phyloP scores from a whole-genome alignment of 2,113 vertebrate species.

The Miniopterus natalensis region DNA sequence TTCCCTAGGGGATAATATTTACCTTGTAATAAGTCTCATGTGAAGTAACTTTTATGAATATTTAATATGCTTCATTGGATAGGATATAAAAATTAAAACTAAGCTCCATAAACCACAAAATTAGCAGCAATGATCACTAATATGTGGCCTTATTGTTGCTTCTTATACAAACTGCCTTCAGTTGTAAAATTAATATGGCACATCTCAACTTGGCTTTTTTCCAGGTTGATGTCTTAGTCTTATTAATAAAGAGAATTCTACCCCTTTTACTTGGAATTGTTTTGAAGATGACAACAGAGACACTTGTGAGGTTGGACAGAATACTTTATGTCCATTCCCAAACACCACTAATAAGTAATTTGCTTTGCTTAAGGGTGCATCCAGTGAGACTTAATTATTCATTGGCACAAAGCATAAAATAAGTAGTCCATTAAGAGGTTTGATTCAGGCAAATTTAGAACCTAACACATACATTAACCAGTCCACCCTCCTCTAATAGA shows the following conservation, averaged over 20 bases:
- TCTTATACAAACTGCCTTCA: slow-evolving; percentile 75
- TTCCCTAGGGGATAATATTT: slow-evolving; percentile 30
- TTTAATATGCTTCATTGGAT: slow-evolving; percentile 48
- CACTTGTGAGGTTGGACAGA: not conserved
- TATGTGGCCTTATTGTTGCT: slow-evolving; percentile 53
- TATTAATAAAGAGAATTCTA: slow-evolving; percentile 65
- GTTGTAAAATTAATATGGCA: slow-evolving; percentile 78
- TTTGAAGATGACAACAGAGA: slow-evolving; percentile 57
- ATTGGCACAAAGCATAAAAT: slow-evolving; percentile 57
- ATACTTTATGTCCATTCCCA: slow-evolving; percentile 59
- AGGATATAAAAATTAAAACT: slow-evolving; percentile 77
- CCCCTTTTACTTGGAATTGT: not conserved
- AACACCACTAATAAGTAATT: not conserved
- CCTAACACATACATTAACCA: slow-evolving; percentile 37
- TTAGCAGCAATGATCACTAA: slow-evolving; percentile 68
- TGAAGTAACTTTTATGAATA: slow-evolving; percentile 48
- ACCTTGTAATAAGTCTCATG: not conserved
- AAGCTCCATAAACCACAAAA: slow-evolving; percentile 77
- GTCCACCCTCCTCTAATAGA: slow-evolving; percentile 61
- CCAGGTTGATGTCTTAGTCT: slow-evolving; percentile 66
- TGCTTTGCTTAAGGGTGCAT: slow-evolving; percentile 49
- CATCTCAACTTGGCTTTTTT: slow-evolving; percentile 71
- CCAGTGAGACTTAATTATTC: slow-evolving; percentile 1
- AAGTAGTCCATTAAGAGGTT: slow-evolving; percentile 66
- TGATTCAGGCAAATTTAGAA: slow-evolving; percentile 64